These are phyloP conservation scores for Bungarus multicinctus DNA, from an alignment of 2,113 vertebrate species.

Conservation along the genomic window DNA sequence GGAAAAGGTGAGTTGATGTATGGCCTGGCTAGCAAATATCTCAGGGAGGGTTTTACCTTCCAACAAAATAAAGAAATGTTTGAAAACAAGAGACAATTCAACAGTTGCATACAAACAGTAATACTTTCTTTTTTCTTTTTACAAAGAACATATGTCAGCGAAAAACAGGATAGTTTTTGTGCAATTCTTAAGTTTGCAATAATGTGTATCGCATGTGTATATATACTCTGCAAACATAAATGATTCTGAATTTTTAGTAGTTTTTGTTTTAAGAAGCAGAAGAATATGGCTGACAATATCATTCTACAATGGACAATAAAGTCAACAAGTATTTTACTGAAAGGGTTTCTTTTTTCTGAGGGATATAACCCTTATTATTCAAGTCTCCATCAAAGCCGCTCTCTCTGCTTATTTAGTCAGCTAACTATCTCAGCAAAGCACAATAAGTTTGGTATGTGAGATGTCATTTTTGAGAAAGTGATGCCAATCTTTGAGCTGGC, in stretches of 20 bases:
- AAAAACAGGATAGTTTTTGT: background rate
- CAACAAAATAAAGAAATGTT: background rate
- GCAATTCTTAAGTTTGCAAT: background rate
- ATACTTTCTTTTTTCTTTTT: background rate
- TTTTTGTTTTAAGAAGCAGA: background rate
- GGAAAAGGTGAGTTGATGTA: too few species aligned
- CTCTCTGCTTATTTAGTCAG: background rate
- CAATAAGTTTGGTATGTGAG: rapidly evolving
- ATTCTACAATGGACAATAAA: background rate
- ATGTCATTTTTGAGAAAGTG: conserved; percentile 11
- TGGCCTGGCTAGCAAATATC: too few species aligned
- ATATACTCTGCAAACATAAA: background rate
- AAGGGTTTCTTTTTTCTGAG: background rate
- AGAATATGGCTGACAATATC: background rate
- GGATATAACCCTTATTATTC: background rate
- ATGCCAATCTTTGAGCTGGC: conserved; percentile 15
- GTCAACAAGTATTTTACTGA: background rate
- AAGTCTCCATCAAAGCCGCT: background rate
- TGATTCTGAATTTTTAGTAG: background rate
- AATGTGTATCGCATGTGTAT: background rate
- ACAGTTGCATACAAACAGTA: background rate
- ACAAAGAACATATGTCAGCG: background rate
- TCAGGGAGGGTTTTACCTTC: too few species aligned
- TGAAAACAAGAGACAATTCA: background rate
- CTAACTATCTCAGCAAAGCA: background rate